phyloP scores from a whole-genome alignment of 2,888 invertebrate genomes.

The Volucella zonaria region DNA sequence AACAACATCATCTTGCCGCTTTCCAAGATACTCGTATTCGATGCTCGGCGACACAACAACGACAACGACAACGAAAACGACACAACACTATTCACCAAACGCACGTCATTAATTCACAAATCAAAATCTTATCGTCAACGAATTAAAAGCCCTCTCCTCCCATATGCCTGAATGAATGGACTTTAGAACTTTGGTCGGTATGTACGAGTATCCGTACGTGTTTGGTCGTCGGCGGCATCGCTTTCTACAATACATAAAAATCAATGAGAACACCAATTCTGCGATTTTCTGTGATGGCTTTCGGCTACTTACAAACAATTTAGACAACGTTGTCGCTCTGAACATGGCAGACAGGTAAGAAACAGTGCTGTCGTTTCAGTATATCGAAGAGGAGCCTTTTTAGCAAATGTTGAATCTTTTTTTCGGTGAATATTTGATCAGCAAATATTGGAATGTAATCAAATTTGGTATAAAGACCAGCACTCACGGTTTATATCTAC shows the following conservation, averaged over 20 bases:
- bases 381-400: no score
- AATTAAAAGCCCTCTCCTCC: conserved; percentile 69
- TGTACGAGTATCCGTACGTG: conserved; percentile 4
- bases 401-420: no score
- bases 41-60: conserved; percentile 35
- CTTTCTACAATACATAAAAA: conserved; percentile 59
- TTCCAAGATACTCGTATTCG: conserved; percentile 19
- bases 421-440: no score
- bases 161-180: conserved; percentile 21
- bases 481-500: no score
- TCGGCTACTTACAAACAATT: conserved; percentile 65
- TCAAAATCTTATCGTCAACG: conserved; percentile 71
- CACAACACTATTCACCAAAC: conserved; percentile 68
- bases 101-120: conserved; percentile 73
- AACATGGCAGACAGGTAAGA: conserved; percentile 24
- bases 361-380: no score
- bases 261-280: conserved; percentile 72
- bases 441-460: no score
- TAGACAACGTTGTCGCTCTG: conserved; percentile 24
- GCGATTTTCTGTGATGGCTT: conserved; percentile 66
- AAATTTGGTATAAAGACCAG: no score
- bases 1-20: conserved; percentile 67
- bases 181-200: not conserved
- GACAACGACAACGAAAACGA: conserved; percentile 7
- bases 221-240: conserved; percentile 35